Evolutionary conservation across 2,797 vertebrate genomes (phyloP), one percentile per base, ranked within the genome.

Genomic region (Hafferia zeledoni): DNA sequence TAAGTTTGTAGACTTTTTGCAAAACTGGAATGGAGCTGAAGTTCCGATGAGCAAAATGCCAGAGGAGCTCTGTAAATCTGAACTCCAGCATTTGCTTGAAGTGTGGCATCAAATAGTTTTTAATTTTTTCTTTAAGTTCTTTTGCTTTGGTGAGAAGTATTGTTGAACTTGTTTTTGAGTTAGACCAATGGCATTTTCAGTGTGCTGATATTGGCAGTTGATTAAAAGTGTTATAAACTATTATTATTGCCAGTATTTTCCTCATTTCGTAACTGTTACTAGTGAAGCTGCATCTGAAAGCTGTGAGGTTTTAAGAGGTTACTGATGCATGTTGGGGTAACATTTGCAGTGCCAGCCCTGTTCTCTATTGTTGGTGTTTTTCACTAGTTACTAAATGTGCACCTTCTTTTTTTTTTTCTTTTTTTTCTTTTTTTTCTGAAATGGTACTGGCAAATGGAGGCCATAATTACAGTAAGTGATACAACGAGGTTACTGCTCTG

Each of bases 291-390:
- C 49, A 90, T 49, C 53, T 95, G 83, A 74, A 92, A 88, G 37
- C 52, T 71, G 17, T 49, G 70, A 88, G 63, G 44, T 71, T 87
- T 89, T 90, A 47, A 74, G 74, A 75, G 81, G 46, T 87, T 96
- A 69, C 94, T 97, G 17, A 4, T 87, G 68, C 10, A 3, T 56
- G 49, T 91, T 93, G 87, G 35, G 30, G 93, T 94, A 93, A 92
- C n/a, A 59, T 56, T 27, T 95, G 94, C 93, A 93, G 72, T 47
- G 84, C 39, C 60, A 95, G 74, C 53, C 84, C 37, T 23, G 39
- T 91, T 79, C 75, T 96, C 61, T 91, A 13, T 94, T 85, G 83
- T 95, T 96, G 80, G 80, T 93, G 87, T 96, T 96, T 82, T 90
- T 6, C 30, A 75, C 72, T 95, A 60, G 84, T 95, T 97, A 91